Percentiles rank a stretch among this genome's conserved stretches.
Conservation (phyloP, 92 coral and sea anemone genomes). For the Zoanthus sociatus region DNA sequence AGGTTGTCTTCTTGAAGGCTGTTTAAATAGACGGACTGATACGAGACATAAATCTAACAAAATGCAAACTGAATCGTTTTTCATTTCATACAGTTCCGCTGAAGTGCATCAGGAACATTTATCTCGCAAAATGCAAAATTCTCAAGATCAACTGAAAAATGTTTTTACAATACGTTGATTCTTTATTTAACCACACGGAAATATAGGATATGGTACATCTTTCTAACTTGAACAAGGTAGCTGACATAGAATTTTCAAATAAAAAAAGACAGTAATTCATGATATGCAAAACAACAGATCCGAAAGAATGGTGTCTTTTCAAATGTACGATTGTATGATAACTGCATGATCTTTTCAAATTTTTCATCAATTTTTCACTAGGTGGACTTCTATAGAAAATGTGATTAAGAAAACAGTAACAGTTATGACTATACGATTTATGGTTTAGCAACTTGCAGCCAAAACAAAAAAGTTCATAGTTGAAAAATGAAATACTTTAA, state of each 20-base stretch:
- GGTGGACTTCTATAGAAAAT: slow-evolving; percentile 16
- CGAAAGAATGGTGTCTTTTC: neutral
- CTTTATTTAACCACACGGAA: neutral
- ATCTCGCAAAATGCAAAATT: neutral
- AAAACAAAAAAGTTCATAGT: neutral
- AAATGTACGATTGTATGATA: neutral
- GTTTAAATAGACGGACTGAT: slow-evolving; percentile 58
- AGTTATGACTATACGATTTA: neutral
- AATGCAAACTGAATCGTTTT: slow-evolving; percentile 45
- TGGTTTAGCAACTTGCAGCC: neutral
- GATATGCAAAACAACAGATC: neutral
- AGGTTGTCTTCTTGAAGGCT: slow-evolving; percentile 46
- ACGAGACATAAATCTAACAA: slow-evolving; percentile 62
- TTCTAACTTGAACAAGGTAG: slow-evolving; percentile 8
- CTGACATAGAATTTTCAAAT: neutral
- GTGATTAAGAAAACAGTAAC: slow-evolving; percentile 13
- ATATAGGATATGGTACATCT: neutral
- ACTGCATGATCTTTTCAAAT: slow-evolving; percentile 1
- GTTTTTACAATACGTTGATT: neutral
- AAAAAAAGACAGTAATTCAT: neutral
- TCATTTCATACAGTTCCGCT: neutral
- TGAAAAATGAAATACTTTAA: neutral
- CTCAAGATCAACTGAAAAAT: neutral
- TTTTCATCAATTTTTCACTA: slow-evolving; percentile 25
- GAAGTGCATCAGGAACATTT: slow-evolving; percentile 2